These are phyloP conservation scores for Echinarachnius parma DNA, from an alignment of 53 echinoderm and acorn worm species.

Conservation along the genomic window DNA sequence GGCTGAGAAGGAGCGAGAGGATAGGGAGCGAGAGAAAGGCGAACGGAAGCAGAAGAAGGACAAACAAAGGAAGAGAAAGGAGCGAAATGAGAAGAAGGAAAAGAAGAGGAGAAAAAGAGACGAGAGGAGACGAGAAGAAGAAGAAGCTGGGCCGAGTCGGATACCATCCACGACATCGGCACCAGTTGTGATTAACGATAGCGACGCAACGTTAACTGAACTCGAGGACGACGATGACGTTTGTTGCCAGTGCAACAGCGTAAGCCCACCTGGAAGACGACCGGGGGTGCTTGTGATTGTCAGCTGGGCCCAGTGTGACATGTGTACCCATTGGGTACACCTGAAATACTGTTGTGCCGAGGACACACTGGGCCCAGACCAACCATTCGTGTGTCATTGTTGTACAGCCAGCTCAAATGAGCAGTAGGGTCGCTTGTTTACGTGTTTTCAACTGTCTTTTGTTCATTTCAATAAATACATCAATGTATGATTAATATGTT, in stretches of 20 bases:
- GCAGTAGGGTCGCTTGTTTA: neutral
- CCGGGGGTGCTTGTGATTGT: no score
- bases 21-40: no score
- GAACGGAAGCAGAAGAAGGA: neutral
- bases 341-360: neutral
- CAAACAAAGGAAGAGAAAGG: neutral
- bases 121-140: no score
- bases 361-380: neutral
- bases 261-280: neutral
- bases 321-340: constrained; percentile 4
- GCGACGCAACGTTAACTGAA: no score
- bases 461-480: neutral
- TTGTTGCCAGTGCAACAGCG: neutral
- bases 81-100: no score
- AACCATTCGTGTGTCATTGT: neutral
- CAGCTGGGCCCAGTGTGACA: neutral
- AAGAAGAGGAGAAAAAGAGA: no score
- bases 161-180: no score
- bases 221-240: no score
- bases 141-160: no score
- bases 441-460: neutral
- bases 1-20: no score
- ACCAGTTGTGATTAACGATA: no score
- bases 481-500: neutral
- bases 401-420: neutral